Evolutionary conservation across 2,888 invertebrate genomes (phyloP).

Genomic region (Drosophila silvestris): DNA sequence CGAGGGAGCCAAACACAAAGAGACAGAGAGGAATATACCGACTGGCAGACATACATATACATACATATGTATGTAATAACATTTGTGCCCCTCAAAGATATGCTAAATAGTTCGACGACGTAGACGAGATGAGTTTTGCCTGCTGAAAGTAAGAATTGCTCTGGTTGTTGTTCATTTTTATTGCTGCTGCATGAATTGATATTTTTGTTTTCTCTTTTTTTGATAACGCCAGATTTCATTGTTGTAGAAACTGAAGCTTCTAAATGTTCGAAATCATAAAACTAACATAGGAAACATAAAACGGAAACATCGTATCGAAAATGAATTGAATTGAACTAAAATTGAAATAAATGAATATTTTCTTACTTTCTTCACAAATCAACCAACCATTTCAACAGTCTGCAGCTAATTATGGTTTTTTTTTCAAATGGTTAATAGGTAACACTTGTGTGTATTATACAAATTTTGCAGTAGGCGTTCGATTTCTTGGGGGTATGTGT

Average conservation of each 20-base stretch:
- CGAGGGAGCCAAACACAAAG: slow-evolving; percentile 20
- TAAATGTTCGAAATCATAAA: slow-evolving; percentile 41
- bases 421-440: slow-evolving; percentile 14
- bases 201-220: slow-evolving; percentile 24
- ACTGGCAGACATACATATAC: slow-evolving; percentile 17
- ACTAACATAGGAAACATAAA: slow-evolving; percentile 35
- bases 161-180: slow-evolving; percentile 32
- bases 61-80: slow-evolving; percentile 8
- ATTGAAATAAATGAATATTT: slow-evolving; percentile 25
- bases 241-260: slow-evolving; percentile 32
- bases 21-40: slow-evolving; percentile 26
- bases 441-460: slow-evolving; percentile 14
- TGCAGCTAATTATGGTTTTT: slow-evolving; percentile 50
- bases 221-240: slow-evolving; percentile 36
- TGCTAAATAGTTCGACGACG: slow-evolving; percentile 29
- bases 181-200: slow-evolving; percentile 25
- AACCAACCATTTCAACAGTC: slow-evolving; percentile 54
- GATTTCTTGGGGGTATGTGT: slow-evolving; percentile 85
- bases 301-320: slow-evolving; percentile 31
- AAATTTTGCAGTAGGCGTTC: slow-evolving; percentile 78
- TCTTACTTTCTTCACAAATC: slow-evolving; percentile 59
- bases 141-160: slow-evolving; percentile 28
- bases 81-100: slow-evolving; percentile 30
- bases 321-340: slow-evolving; percentile 27
- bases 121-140: slow-evolving; percentile 20